phyloP scores from a whole-genome alignment of 2,113 vertebrate genomes.

The Brachionichthys hirsutus region DNA sequence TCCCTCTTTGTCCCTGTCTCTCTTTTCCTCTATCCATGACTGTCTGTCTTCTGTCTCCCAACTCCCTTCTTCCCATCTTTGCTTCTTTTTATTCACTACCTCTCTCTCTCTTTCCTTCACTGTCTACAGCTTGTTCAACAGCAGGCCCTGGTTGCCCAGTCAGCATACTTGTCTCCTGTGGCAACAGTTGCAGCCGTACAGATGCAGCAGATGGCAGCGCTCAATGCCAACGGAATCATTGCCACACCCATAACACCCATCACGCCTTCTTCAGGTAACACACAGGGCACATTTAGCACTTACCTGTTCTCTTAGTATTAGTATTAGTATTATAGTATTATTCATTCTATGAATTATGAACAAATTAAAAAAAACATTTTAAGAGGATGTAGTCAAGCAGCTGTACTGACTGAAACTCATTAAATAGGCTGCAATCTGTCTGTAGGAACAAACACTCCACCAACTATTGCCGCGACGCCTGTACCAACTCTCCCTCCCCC shows the following conservation, averaged over 20 bases:
- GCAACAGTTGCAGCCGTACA: constrained; percentile 89
- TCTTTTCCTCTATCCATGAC: constrained; percentile 40
- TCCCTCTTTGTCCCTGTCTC: constrained; percentile 13
- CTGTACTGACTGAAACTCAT: not conserved
- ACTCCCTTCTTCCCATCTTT: not conserved
- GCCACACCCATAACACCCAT: constrained; percentile 87
- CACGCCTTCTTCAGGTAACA: constrained; percentile 83
- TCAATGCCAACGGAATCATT: constrained; percentile 89
- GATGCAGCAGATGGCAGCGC: constrained; percentile 92
- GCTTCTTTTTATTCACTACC: constrained; percentile 1
- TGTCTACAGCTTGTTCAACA: constrained; percentile 88
- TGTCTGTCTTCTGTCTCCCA: constrained; percentile 4
- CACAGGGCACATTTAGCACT: not conserved
- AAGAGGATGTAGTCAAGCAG: too few species aligned
- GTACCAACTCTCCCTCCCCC: constrained; percentile 81
- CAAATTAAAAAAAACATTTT: too few species aligned
- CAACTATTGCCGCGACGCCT: constrained; percentile 82
- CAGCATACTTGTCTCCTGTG: constrained; percentile 92
- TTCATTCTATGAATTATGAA: not conserved
- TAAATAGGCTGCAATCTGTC: constrained; percentile 20
- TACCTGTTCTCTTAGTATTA: too few species aligned
- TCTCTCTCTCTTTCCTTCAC: constrained; percentile 27
- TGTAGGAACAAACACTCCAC: constrained; percentile 84
- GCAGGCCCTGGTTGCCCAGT: constrained; percentile 91
- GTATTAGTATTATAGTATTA: not conserved